Evolutionary conservation across 2,797 vertebrate genomes (phyloP).

Genomic region (Syndactyla subalaris): DNA sequence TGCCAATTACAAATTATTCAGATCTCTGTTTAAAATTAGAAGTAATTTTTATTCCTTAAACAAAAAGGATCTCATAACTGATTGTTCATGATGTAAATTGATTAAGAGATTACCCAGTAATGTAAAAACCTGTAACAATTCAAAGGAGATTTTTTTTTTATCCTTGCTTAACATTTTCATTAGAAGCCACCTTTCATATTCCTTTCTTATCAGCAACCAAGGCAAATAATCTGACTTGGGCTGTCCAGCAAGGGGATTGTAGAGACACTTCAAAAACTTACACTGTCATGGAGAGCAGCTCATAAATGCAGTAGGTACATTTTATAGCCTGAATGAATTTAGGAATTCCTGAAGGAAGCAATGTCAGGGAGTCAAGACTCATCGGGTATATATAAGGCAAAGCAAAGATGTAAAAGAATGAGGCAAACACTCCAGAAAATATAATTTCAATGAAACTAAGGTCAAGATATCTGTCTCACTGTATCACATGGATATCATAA

Average conservation of each 20-base stretch:
- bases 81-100: background rate
- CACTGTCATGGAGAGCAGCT: background rate
- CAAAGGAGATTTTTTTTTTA: background rate
- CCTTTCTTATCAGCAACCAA: background rate
- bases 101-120: background rate
- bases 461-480: background rate
- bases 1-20: background rate
- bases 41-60: background rate
- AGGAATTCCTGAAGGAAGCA: background rate
- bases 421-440: background rate
- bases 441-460: background rate
- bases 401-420: background rate
- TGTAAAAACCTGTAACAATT: background rate
- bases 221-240: background rate
- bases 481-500: background rate
- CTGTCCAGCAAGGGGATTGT: background rate
- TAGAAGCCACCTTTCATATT: background rate
- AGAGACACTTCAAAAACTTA: background rate
- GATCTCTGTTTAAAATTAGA: background rate
- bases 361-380: background rate
- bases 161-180: background rate
- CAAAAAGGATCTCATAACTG: background rate
- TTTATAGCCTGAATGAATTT: background rate
- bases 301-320: background rate
- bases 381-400: background rate